A percentile compares a stretch with the other conserved stretches of the same genome.
phyloP scores from a whole-genome alignment of 2,113 vertebrate genomes.

The Mormoops blainvillei region DNA sequence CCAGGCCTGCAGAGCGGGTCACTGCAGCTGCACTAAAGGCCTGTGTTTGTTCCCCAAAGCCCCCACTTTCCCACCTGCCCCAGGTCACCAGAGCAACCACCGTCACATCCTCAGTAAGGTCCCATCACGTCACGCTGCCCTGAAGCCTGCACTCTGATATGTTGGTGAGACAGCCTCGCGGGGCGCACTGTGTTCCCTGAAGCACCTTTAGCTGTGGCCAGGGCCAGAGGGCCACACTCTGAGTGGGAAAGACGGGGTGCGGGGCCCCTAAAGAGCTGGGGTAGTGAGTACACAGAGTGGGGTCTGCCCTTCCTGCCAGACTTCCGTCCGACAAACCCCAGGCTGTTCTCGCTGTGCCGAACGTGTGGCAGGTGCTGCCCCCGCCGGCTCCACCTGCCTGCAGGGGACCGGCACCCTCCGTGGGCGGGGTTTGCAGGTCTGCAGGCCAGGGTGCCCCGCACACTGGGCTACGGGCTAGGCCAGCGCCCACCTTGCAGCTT shows the following conservation, averaged over 20 bases:
- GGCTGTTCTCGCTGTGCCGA: no score
- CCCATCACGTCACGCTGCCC: fast-evolving
- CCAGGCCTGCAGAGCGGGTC: not conserved
- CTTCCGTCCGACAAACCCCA: no score
- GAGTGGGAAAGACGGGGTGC: not conserved
- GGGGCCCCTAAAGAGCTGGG: not conserved
- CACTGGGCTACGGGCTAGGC: not conserved
- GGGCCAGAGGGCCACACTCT: not conserved
- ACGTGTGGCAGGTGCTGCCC: fast-evolving
- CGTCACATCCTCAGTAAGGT: not conserved
- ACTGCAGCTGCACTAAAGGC: no score
- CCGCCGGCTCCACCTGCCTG: not conserved
- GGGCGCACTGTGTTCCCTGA: not conserved
- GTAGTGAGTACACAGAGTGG: not conserved
- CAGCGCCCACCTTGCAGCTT: no score
- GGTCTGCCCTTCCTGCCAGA: fast-evolving
- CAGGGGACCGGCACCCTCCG: no score
- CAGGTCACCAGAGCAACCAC: not conserved
- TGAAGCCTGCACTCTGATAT: fast-evolving
- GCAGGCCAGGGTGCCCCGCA: not conserved
- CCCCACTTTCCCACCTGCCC: not conserved
- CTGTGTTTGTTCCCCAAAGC: not conserved
- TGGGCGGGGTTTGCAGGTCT: not conserved
- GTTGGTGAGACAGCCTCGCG: fast-evolving
- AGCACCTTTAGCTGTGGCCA: fast-evolving